phyloP scores from a whole-genome alignment of 2,888 invertebrate species.

The Hermaeophaga mercurialis region DNA sequence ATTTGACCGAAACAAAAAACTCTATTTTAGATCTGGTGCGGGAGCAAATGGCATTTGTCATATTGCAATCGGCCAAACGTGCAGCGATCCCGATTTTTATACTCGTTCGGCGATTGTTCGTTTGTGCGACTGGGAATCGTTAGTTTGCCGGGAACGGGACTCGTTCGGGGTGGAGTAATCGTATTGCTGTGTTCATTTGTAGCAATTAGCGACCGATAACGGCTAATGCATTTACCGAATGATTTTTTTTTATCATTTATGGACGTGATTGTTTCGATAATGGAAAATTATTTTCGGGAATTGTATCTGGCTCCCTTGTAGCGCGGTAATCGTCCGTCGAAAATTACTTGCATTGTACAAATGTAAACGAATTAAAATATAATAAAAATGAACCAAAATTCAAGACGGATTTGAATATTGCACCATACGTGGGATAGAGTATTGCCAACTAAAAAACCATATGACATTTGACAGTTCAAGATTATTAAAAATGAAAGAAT shows the following conservation, averaged over 20 bases:
- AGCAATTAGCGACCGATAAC: constrained; percentile 55
- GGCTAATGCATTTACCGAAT: constrained; percentile 51
- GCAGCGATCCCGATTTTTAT: constrained; percentile 13
- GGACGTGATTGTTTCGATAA: constrained; percentile 50
- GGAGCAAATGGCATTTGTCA: constrained; percentile 51
- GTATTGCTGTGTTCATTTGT: constrained; percentile 54
- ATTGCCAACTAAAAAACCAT: too few relatives aligned
- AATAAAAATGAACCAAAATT: too few relatives aligned
- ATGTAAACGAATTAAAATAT: too few relatives aligned
- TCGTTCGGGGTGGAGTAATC: constrained; percentile 49
- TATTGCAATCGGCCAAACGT: constrained; percentile 41
- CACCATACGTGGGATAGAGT: too few relatives aligned
- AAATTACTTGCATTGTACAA: background rate
- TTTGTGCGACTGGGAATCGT: constrained; percentile 33
- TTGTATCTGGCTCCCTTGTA: constrained; percentile 28
- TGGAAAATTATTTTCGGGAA: constrained; percentile 47
- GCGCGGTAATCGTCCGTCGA: constrained; percentile 18
- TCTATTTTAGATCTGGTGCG: constrained; percentile 46
- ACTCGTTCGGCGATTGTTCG: background rate
- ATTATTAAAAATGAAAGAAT: too few relatives aligned
- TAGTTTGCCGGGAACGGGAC: constrained; percentile 38
- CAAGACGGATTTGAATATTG: too few relatives aligned
- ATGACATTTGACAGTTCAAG: too few relatives aligned
- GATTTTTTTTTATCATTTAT: constrained; percentile 47
- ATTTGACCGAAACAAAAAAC: constrained; percentile 47